A percentile compares a stretch with the other conserved stretches of the same genome.
Conservation (phyloP, 1,140 invertebrate genomes). For the Panulirus ornatus region DNA sequence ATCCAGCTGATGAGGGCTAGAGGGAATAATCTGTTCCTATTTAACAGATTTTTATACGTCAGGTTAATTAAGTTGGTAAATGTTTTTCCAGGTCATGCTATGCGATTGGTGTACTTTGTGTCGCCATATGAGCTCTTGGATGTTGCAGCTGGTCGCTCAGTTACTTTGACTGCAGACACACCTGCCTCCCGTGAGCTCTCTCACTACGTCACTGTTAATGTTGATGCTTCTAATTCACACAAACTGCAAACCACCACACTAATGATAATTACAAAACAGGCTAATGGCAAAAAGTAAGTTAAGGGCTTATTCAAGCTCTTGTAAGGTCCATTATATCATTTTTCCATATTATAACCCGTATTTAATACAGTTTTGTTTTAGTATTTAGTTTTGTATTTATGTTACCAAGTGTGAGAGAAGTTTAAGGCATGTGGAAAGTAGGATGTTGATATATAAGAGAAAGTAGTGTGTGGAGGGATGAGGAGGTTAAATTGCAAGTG, state of each 20-base stretch:
- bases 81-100: constrained; percentile 86
- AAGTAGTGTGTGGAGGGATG: no score
- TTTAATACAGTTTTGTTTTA: no score
- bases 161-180: constrained; percentile 86
- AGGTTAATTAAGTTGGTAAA: no score
- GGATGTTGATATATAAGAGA: no score
- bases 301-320: not conserved
- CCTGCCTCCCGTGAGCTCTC: constrained; percentile 87
- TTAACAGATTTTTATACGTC: no score
- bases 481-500: no score
- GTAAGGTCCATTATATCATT: not conserved
- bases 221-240: constrained; percentile 92
- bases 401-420: no score
- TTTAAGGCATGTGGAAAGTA: no score
- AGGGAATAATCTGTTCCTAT: no score
- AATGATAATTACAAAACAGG: constrained; percentile 86
- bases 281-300: constrained; percentile 86
- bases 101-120: constrained; percentile 96
- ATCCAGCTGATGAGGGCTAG: no score
- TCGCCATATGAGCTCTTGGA: constrained; percentile 95
- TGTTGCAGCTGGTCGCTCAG: constrained; percentile 84
- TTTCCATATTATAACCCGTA: not conserved
- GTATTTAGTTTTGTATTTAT: no score
- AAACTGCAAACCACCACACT: constrained; percentile 91
- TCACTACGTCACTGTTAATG: constrained; percentile 91